Conservation (phyloP, 2,888 invertebrate genomes). For the Tetropium fuscum region DNA sequence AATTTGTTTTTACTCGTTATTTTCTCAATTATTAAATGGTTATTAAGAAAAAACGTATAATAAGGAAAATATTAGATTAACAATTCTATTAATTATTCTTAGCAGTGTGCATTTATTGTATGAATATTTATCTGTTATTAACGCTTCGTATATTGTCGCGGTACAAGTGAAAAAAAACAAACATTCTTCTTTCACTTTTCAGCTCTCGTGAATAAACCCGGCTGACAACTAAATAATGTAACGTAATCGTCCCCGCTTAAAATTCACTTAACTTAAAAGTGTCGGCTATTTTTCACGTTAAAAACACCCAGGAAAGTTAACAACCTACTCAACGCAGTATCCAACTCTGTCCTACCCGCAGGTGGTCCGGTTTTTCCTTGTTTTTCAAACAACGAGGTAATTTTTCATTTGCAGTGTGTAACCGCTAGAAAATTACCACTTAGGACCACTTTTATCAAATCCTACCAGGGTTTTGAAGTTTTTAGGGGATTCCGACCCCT, state of each 20-base stretch:
- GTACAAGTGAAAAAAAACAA: too few relatives aligned
- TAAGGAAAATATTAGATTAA: background rate
- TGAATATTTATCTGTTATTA: too few relatives aligned
- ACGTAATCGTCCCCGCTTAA: conserved; percentile 62
- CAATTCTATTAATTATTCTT: background rate
- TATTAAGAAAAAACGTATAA: too few relatives aligned
- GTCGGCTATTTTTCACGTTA: conserved; percentile 61
- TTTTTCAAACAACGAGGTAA: conserved; percentile 50
- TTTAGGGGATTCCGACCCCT: conserved; percentile 41
- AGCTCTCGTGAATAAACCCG: conserved; percentile 15
- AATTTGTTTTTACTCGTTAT: too few relatives aligned
- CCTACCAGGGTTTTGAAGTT: conserved; percentile 43
- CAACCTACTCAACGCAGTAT: conserved; percentile 40
- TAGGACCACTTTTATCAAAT: conserved; percentile 61
- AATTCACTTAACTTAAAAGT: conserved; percentile 64
- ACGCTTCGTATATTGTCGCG: too few relatives aligned
- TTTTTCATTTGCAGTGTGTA: conserved; percentile 60
- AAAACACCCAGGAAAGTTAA: conserved; percentile 46
- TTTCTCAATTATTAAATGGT: too few relatives aligned
- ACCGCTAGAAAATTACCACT: conserved; percentile 62
- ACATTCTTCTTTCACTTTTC: background rate
- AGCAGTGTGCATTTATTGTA: too few relatives aligned
- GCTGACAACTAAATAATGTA: conserved; percentile 56
- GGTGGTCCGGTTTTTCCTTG: conserved; percentile 36
- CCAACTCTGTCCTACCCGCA: conserved; percentile 37